These are phyloP conservation scores for Corynorhinus townsendii DNA, from an alignment of 2,113 vertebrate genomes.

Conservation along the genomic window DNA sequence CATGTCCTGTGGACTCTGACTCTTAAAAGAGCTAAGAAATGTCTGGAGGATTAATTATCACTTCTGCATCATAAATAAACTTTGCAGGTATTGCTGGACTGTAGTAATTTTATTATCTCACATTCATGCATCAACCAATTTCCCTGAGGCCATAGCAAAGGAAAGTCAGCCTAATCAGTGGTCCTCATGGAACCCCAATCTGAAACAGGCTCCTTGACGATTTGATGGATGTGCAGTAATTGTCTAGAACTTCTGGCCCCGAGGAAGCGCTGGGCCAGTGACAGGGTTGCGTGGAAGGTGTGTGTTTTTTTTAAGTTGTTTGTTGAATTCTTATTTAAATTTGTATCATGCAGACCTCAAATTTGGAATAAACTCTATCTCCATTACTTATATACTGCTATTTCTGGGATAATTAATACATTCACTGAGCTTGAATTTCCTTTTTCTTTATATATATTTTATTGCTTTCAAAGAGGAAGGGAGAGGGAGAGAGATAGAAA, in stretches of 20 bases:
- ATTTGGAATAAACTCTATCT: neutral
- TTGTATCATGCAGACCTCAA: neutral
- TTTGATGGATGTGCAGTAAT: neutral
- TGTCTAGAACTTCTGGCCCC: neutral
- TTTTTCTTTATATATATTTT: too few relatives aligned
- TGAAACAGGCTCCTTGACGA: neutral
- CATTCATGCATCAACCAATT: neutral
- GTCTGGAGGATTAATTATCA: constrained; percentile 58
- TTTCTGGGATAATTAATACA: neutral
- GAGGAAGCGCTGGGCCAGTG: neutral
- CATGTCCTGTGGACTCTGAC: neutral
- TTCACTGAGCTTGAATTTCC: neutral
- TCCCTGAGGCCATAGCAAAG: neutral
- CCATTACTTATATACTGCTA: neutral
- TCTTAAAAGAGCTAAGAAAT: constrained; percentile 31
- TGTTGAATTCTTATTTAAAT: neutral
- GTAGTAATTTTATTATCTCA: constrained; percentile 10
- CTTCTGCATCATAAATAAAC: constrained; percentile 26
- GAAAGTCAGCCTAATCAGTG: neutral
- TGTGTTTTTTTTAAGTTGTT: neutral
- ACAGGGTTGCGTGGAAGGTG: neutral
- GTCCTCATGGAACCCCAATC: neutral
- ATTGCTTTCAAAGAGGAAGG: too few relatives aligned
- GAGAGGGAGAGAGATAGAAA: too few relatives aligned
- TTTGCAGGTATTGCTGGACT: constrained; percentile 26